Conservation (phyloP, 2,113 vertebrate species). For the Oryzias curvinotus region DNA sequence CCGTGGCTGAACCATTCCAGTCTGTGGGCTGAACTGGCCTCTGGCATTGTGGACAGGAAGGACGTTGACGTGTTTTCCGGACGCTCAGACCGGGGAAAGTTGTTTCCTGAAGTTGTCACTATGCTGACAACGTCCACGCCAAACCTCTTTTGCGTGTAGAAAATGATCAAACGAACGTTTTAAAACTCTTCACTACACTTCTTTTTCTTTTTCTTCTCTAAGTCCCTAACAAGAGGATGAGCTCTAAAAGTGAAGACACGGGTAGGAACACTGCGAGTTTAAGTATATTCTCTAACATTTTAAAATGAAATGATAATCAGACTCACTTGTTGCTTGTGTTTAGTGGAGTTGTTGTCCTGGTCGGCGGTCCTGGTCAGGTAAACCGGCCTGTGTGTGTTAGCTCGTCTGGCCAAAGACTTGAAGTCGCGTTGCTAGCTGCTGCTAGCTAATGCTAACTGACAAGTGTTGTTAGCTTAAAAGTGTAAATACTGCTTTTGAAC, state of each 20-base stretch:
- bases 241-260: slow-evolving; percentile 43
- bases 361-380: not conserved
- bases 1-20: too few species aligned
- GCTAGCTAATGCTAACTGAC: slow-evolving; percentile 23
- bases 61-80: slow-evolving; percentile 74
- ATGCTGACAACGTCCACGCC: slow-evolving; percentile 10
- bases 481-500: too few species aligned
- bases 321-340: not conserved
- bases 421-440: slow-evolving; percentile 31
- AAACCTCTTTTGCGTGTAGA: not conserved
- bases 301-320: not conserved
- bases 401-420: slow-evolving; percentile 2
- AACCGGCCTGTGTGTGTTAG: slow-evolving; percentile 20
- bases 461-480: too few species aligned
- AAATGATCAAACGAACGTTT: not conserved
- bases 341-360: not conserved
- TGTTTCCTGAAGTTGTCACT: slow-evolving; percentile 77
- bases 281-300: slow-evolving; percentile 6
- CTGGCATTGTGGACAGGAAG: slow-evolving; percentile 62
- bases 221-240: slow-evolving; percentile 46
- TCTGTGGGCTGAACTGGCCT: not conserved
- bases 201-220: not conserved
- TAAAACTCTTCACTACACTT: not conserved
- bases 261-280: slow-evolving; percentile 34
- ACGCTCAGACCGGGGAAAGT: slow-evolving; percentile 77